These are phyloP conservation scores for Platyscapa corneri DNA, from an alignment of 1,140 invertebrate genomes.

Conservation along the genomic window DNA sequence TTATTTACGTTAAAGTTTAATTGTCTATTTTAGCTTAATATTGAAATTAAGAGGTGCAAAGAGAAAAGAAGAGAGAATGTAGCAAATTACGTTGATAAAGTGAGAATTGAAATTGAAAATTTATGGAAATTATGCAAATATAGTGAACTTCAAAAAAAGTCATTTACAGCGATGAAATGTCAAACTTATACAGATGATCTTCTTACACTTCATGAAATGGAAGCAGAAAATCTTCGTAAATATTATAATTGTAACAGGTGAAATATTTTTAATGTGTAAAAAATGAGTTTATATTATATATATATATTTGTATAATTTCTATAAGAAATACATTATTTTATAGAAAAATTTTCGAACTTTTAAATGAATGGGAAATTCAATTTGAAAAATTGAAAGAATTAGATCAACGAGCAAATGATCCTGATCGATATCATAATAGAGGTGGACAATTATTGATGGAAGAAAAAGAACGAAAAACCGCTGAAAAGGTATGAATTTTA, in stretches of 20 bases:
- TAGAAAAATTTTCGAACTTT: slow-evolving; percentile 77
- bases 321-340: slow-evolving; percentile 58
- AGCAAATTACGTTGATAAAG: slow-evolving; percentile 80
- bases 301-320: slow-evolving; percentile 51
- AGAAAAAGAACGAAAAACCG: slow-evolving; percentile 87
- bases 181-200: slow-evolving; percentile 84
- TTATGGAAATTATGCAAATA: slow-evolving; percentile 85
- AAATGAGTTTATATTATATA: slow-evolving; percentile 37
- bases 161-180: slow-evolving; percentile 78
- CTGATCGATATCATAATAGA: slow-evolving; percentile 87
- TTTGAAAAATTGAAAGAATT: slow-evolving; percentile 82
- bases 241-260: slow-evolving; percentile 81
- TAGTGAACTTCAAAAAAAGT: slow-evolving; percentile 76
- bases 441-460: slow-evolving; percentile 88
- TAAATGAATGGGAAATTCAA: slow-evolving; percentile 78
- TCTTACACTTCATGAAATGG: slow-evolving; percentile 82
- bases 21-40: slow-evolving; percentile 65
- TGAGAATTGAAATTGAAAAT: slow-evolving; percentile 79
- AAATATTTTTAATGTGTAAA: slow-evolving; percentile 27
- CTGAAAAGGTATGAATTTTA: slow-evolving; percentile 75
- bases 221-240: slow-evolving; percentile 80
- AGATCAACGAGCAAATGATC: slow-evolving; percentile 82
- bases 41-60: slow-evolving; percentile 80
- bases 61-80: slow-evolving; percentile 80
- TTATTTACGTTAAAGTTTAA: too few species aligned